phyloP scores from a whole-genome alignment of 2,797 vertebrate genomes.

The Siniperca scherzeri region DNA sequence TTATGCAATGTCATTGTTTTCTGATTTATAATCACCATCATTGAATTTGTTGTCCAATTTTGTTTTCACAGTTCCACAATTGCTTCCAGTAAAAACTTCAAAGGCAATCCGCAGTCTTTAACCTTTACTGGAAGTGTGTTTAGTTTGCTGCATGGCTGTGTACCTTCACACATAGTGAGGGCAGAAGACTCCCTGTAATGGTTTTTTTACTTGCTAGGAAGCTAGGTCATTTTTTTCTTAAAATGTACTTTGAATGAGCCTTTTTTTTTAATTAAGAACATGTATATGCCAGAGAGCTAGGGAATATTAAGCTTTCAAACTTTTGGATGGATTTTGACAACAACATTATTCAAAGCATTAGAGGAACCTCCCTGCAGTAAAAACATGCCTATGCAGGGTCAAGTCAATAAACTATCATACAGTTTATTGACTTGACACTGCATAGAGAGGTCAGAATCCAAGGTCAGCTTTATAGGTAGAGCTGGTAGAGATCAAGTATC shows the following conservation, averaged over 20 bases:
- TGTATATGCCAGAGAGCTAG: neutral
- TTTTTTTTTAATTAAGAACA: neutral
- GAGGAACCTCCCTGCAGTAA: neutral
- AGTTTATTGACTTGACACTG: constrained; percentile 16
- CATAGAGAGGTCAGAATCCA: constrained; percentile 18
- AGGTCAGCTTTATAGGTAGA: constrained; percentile 5
- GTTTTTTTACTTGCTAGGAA: neutral
- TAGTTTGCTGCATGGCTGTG: neutral
- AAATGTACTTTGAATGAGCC: neutral
- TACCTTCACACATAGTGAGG: too few relatives aligned
- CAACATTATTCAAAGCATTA: neutral
- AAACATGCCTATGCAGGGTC: neutral
- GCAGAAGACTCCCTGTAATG: neutral
- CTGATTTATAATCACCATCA: neutral
- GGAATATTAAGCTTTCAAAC: neutral
- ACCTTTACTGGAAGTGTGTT: neutral
- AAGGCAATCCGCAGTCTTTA: neutral
- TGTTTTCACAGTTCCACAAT: neutral
- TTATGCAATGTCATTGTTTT: neutral
- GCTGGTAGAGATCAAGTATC: constrained; percentile 22
- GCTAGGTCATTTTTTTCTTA: neutral
- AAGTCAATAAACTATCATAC: too few relatives aligned
- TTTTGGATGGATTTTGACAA: neutral
- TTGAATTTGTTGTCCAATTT: neutral
- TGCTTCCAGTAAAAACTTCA: neutral